Evolutionary conservation across 2,113 vertebrate species (phyloP).

Genomic region (Dinomys branickii): DNA sequence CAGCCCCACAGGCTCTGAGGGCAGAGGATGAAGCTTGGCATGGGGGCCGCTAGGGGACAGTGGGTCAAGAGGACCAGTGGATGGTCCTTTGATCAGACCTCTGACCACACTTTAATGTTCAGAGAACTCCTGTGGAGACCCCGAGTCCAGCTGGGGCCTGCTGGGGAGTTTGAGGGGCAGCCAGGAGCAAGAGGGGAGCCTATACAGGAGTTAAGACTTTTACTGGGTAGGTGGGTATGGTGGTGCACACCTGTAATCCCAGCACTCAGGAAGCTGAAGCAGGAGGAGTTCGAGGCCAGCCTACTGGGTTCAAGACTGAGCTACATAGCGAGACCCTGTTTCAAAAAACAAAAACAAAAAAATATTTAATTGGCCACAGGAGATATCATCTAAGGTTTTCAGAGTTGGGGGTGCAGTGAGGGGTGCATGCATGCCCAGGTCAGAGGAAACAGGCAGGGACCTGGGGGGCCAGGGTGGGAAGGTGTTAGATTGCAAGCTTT

Average conservation of each 20-base stretch:
- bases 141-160: not conserved
- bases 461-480: not conserved
- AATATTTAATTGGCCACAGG: not conserved
- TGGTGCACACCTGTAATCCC: too few species aligned
- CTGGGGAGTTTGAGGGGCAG: not conserved
- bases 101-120: too few species aligned
- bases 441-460: not conserved
- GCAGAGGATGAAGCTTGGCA: not conserved
- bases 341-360: not conserved
- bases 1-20: not conserved
- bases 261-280: not conserved
- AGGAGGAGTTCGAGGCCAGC: not conserved
- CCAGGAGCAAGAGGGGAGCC: not conserved
- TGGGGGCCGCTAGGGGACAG: not conserved
- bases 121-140: not conserved
- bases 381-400: not conserved
- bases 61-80: accelerated
- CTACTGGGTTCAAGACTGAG: not conserved
- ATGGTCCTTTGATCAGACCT: not conserved
- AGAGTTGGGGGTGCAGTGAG: not conserved
- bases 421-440: not conserved
- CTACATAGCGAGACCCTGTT: not conserved
- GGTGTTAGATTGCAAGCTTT: too few species aligned
- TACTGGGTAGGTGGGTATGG: not conserved
- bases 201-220: not conserved